These are phyloP conservation scores for Chymomyza procnemis DNA, from an alignment of 2,888 invertebrate genomes.

Conservation along the genomic window DNA sequence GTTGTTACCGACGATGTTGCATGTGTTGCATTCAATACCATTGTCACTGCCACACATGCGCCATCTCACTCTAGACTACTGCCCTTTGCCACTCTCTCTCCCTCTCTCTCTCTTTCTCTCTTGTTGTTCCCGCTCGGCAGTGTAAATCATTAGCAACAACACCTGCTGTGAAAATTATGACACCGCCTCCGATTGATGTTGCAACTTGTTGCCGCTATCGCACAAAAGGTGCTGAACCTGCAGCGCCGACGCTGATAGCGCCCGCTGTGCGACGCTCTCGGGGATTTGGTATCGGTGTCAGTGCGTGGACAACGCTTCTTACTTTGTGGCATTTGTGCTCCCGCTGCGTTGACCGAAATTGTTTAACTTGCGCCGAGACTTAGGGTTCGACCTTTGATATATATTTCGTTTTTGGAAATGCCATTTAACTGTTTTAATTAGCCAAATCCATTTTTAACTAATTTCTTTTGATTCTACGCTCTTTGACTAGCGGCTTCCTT, in stretches of 20 bases:
- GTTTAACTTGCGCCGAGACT: conserved; percentile 56
- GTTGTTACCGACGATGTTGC: conserved; percentile 46
- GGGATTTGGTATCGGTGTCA: background rate
- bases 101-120: background rate
- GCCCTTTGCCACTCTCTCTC: background rate
- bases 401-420: conserved; percentile 16
- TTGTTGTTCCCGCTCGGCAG: background rate
- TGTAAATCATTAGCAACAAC: conserved; percentile 73
- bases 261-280: conserved; percentile 49
- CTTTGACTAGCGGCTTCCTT: background rate
- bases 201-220: conserved; percentile 70
- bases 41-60: conserved; percentile 16
- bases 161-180: conserved; percentile 78
- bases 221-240: conserved; percentile 71
- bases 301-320: background rate
- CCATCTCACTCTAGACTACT: too few species aligned
- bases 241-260: conserved; percentile 65
- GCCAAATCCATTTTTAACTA: conserved; percentile 24
- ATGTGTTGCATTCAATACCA: conserved; percentile 31
- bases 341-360: conserved; percentile 57
- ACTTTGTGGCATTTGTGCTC: conserved; percentile 1
- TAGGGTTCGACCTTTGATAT: conserved; percentile 16
- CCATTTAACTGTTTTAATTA: conserved; percentile 55
- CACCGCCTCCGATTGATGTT: conserved; percentile 74
- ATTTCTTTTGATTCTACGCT: conserved; percentile 3